Percentiles rank a stretch among this genome's conserved stretches.
These are phyloP conservation scores for Lymantria monacha DNA, from an alignment of 2,888 invertebrate species.

Conservation along the genomic window DNA sequence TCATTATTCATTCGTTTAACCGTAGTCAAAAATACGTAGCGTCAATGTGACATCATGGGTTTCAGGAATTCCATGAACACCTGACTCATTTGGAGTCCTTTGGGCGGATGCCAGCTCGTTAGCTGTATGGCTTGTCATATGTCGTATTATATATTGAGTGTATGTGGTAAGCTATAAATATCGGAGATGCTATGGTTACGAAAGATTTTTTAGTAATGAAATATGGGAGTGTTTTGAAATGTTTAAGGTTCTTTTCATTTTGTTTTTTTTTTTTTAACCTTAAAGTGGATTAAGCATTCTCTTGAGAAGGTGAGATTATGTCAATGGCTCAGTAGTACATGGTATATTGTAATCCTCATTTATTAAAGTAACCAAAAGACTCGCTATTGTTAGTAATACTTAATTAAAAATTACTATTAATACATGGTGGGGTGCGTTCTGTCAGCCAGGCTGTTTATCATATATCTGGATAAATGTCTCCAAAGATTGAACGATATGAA, in stretches of 20 bases:
- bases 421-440: no score
- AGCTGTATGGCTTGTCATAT: constrained; percentile 5
- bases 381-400: no score
- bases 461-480: no score
- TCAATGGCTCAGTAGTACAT: no score
- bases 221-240: not conserved
- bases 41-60: constrained; percentile 12
- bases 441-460: no score
- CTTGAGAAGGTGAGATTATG: no score
- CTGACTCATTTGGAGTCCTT: constrained; percentile 30
- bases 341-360: no score
- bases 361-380: no score
- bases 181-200: not conserved
- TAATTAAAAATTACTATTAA: no score
- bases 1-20: not conserved
- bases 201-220: not conserved
- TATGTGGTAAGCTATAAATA: constrained; percentile 1
- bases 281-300: no score
- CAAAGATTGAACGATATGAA: no score
- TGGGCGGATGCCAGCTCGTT: constrained; percentile 29
- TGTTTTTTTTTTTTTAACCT: not conserved
- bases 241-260: not conserved
- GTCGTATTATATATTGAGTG: constrained; percentile 5
- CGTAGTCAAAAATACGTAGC: not conserved
- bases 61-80: constrained; percentile 24